Base-by-base conservation (phyloP, 92 coral and sea anemone species). In the Phenganax stokvisi region DNA sequence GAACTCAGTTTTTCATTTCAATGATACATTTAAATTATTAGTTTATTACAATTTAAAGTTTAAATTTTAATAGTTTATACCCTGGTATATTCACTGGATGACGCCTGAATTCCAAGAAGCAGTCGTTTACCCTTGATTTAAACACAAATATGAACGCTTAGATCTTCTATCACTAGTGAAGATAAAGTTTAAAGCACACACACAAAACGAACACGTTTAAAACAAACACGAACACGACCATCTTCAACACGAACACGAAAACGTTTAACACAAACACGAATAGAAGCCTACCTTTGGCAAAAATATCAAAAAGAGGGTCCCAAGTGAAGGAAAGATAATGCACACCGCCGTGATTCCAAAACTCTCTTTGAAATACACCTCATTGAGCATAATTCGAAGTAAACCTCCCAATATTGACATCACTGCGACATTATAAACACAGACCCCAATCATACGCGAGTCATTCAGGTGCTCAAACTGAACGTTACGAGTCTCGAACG, bases 401-500 rank as follows among this genome's bases (percentile, higher is more conserved):
- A 94, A 89, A 10, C 92, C 98, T 0, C 98, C 97, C 17, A 94
- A 86, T 6, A 89, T 72, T 3, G 97, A 89, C 72, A 92, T 71
- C 0, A 94, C 98, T 2, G 89, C 98, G 31, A 92, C 97, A 74
- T 94, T 94, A 60, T 94, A 94, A 64, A 94, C 98, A 80, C 97
- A 94, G 68, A 94, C 92, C 8, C 98, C 97, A 30, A 94, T 94
- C 75, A 92, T 89, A 17, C 98, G 85, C 1, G 97, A 91, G 86
- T 94, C 98, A 84, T 94, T 94, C 57, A 94, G 90, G 56, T 94
- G 98, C 0, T 96, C 92, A 67, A 91, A 94, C 11, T 89, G 87
- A 16, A 94, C 98, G 58, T 94, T 94, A 13, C 98, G 88, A 61
- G 98, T 94, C 81, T 94, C 98, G 78, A 91, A 92, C 70, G 98